phyloP scores from a whole-genome alignment of 2,888 invertebrate species.

The Amitus sp. region DNA sequence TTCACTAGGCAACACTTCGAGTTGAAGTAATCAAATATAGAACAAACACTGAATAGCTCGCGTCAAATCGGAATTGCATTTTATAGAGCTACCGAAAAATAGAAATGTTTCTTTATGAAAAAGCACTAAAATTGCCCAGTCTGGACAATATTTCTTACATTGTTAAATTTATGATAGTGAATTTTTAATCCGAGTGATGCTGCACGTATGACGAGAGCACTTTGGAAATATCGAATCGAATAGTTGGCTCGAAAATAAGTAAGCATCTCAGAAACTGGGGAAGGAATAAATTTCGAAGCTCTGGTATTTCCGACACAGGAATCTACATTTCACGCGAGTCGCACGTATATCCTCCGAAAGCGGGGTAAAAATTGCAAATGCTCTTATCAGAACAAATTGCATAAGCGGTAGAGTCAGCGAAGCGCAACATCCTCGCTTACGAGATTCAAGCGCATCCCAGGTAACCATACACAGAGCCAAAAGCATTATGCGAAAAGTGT shows the following conservation, averaged over 20 bases:
- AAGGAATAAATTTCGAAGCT: not conserved
- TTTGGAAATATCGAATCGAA: not conserved
- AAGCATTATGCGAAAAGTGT: constrained; percentile 20
- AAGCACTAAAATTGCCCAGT: no score
- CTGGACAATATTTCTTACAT: constrained; percentile 26
- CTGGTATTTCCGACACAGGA: no score
- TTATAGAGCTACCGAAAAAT: no score
- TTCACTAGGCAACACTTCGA: no score
- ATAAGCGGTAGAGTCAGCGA: constrained; percentile 23
- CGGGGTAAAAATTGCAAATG: constrained; percentile 13
- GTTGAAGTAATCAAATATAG: no score
- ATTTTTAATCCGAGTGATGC: constrained; percentile 8
- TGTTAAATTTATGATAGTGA: constrained; percentile 23
- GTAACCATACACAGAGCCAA: constrained; percentile 5
- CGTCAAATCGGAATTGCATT: no score
- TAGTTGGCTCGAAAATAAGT: not conserved
- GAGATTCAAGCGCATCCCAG: constrained; percentile 22
- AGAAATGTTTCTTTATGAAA: no score
- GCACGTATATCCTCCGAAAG: not conserved
- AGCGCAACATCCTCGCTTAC: constrained; percentile 26
- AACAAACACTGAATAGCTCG: no score
- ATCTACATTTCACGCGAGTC: no score
- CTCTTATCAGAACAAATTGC: constrained; percentile 27
- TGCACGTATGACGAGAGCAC: not conserved
- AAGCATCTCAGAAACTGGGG: not conserved